Percentiles rank a stretch among this genome's conserved stretches.
These are phyloP conservation scores for Pseudorhombus dupliciocellatus DNA, from an alignment of 2,113 vertebrate species.

Conservation along the genomic window DNA sequence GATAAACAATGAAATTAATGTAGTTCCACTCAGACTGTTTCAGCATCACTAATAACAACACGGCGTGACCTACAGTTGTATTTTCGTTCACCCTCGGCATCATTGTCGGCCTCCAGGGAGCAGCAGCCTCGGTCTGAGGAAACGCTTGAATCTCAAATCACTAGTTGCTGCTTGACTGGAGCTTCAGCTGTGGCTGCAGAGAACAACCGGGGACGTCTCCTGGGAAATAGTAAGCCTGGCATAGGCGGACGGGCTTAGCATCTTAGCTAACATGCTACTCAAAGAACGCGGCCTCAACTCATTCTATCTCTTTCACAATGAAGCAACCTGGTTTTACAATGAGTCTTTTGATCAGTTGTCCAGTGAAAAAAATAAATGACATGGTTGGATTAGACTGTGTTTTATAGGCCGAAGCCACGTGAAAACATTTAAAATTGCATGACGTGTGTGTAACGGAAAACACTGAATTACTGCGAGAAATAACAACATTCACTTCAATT, in stretches of 20 bases:
- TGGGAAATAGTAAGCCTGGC: not conserved
- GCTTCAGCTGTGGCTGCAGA: slow-evolving; percentile 9
- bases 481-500: no score
- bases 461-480: no score
- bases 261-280: not conserved
- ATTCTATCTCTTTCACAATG: not conserved
- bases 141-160: not conserved
- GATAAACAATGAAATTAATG: slow-evolving; percentile 12
- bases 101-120: not conserved
- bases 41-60: not conserved
- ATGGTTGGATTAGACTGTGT: not conserved
- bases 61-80: not conserved
- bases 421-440: not conserved
- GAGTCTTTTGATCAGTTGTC: not conserved
- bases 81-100: not conserved
- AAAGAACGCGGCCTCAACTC: slow-evolving; percentile 4
- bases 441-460: no score
- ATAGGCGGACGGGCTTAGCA: not conserved
- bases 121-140: not conserved
- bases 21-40: not conserved
- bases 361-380: no score
- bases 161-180: slow-evolving; percentile 5
- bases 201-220: slow-evolving; percentile 1
- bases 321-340: not conserved
- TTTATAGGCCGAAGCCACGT: not conserved